phyloP scores from a whole-genome alignment of 1,140 invertebrate species.

The Orchestia grillus region DNA sequence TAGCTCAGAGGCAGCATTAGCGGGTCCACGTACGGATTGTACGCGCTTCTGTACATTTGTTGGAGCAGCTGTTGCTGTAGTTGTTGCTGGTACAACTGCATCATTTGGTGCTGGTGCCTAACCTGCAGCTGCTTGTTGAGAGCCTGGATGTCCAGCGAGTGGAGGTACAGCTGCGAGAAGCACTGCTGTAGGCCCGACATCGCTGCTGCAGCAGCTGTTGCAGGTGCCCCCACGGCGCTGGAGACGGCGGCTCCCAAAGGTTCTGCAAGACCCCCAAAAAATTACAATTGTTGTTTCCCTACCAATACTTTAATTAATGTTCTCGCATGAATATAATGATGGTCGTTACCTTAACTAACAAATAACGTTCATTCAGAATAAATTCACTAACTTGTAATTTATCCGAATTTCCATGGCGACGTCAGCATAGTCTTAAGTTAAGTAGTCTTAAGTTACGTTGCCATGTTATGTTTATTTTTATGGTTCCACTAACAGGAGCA shows the following conservation, averaged over 20 bases:
- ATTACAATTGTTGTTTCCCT: not conserved
- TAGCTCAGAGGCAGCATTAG: not conserved
- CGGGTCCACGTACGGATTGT: not conserved
- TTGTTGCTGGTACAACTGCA: conserved; percentile 11
- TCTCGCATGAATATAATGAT: no score
- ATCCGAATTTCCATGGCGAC: no score
- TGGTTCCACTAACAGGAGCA: no score
- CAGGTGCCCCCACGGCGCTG: not conserved
- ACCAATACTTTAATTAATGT: no score
- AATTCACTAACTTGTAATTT: no score
- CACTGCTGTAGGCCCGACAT: conserved; percentile 64
- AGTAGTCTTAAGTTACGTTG: no score
- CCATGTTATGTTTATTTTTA: no score
- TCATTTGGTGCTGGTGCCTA: conserved; percentile 58
- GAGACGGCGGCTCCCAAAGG: not conserved
- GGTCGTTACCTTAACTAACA: no score
- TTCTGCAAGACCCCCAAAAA: not conserved
- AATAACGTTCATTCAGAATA: no score
- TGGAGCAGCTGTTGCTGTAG: not conserved
- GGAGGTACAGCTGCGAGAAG: conserved; percentile 66
- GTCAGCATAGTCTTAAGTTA: no score
- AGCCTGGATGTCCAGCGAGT: conserved; percentile 67
- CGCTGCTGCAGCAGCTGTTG: not conserved
- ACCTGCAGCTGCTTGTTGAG: conserved; percentile 68
- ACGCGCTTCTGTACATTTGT: conserved; percentile 5